Evolutionary conservation across 2,888 invertebrate species (phyloP).

Genomic region (Saturnia pavonia): DNA sequence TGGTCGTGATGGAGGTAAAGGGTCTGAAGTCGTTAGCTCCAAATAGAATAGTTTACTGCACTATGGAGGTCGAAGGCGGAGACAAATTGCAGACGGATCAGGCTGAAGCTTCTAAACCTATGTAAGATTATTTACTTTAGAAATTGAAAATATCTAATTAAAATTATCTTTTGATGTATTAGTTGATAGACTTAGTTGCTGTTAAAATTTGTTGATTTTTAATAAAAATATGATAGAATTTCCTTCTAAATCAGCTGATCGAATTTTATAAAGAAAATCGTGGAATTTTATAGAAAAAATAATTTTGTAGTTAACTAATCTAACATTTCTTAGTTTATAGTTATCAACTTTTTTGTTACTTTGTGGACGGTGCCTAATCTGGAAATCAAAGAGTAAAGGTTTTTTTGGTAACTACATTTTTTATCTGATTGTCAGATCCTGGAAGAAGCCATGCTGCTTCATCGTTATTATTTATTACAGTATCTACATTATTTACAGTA

Average conservation of each 20-base stretch:
- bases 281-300: background rate
- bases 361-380: background rate
- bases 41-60: conserved; percentile 99
- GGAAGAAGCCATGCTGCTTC: background rate
- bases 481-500: no score
- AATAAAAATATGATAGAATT: background rate
- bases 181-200: background rate
- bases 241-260: no score
- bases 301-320: background rate
- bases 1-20: conserved; percentile 99
- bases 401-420: background rate
- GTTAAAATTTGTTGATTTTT: background rate
- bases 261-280: no score
- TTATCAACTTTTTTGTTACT: background rate
- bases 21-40: conserved; percentile 97
- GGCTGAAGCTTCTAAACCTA: conserved; percentile 99
- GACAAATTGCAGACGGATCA: conserved; percentile 99
- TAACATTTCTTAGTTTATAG: background rate
- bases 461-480: background rate
- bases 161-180: background rate
- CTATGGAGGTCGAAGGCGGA: conserved; percentile 99
- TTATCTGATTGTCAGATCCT: background rate
- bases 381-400: background rate
- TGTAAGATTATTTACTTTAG: conserved; percentile 79
- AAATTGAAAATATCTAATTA: background rate